Percentiles rank a stretch among this genome's conserved stretches.
phyloP scores from a whole-genome alignment of 92 coral and sea anemone genomes.

The Micromussa lordhowensis region DNA sequence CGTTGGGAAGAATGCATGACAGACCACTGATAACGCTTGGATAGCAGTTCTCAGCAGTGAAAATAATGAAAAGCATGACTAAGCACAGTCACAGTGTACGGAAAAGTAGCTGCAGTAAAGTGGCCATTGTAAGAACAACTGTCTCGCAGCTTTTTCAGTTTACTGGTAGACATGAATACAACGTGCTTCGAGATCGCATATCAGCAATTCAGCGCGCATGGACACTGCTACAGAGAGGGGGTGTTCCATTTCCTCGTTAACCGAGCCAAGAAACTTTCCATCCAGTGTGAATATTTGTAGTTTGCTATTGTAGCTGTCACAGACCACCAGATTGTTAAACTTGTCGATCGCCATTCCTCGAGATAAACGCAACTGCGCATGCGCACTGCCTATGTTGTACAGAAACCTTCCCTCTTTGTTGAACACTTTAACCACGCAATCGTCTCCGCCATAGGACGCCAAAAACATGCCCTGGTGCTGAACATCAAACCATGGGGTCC shows the following conservation, averaged over 20 bases:
- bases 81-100: not conserved
- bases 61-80: not conserved
- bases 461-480: no score
- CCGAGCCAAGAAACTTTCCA: constrained; percentile 14
- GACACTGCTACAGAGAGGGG: not conserved
- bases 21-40: not conserved
- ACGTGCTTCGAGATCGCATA: not conserved
- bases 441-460: no score
- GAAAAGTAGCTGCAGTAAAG: no score
- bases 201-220: not conserved
- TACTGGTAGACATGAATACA: not conserved
- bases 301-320: constrained; percentile 22
- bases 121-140: not conserved
- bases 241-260: not conserved
- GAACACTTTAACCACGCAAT: no score
- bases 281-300: constrained; percentile 35
- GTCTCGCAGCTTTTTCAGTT: not conserved
- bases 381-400: no score
- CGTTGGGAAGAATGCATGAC: not conserved
- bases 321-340: constrained; percentile 37
- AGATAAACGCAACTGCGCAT: no score
- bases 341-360: no score
- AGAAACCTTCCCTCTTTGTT: no score
- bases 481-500: no score
- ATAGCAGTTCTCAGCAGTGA: not conserved